Evolutionary conservation across 2,113 vertebrate genomes (phyloP), one percentile per base, ranked within the genome.

Genomic region (Pogonocichla stellata): DNA sequence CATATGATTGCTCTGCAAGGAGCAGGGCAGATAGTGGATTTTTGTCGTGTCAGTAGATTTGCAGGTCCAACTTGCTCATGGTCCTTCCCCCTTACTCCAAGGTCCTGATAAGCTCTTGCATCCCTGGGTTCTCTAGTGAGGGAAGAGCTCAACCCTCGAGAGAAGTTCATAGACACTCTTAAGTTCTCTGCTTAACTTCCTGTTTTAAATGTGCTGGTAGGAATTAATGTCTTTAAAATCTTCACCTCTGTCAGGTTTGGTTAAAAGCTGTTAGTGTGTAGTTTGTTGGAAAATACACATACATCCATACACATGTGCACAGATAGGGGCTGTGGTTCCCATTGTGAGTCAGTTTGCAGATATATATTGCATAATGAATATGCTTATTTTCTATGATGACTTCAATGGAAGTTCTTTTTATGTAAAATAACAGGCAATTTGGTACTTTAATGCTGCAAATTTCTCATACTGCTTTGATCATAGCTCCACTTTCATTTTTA

Each of bases 31-130:
- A 16, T 15, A 51, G 45, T 18, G 5, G 26, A 62, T 40, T 70
- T 71, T 42, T 74, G 5, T 42, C 26, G 47, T 79, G 36, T 60
- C 34, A 71, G 19, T 6, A 66, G 33, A 81, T 87, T 74, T 86
- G 47, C 42, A 58, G 31, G 50, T 42, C 5, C 8, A 60, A n/a
- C 15, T 50, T 67, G 7, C 19, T 50, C 8, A 53, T 45, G 28
- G 4, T 40, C 15, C 15, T 81, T 80, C 5, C 12, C 19, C 4
- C 3, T 84, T 64, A 4, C 12, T 87, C 12, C 0, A 0, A 79
- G 8, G 28, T 40, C 15, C 43, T 48, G 14, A 24, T 8, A 17
- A 73, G 10, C 25, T 85, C 23, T 43, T n/a, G 15, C 19, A 34
- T 31, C 28, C 43, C 22, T 48, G 28, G 8, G 1, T 43, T 89